A percentile compares a stretch with the other conserved stretches of the same genome.
Conservation (phyloP, 2,888 invertebrate genomes). For the Diploptera punctata region DNA sequence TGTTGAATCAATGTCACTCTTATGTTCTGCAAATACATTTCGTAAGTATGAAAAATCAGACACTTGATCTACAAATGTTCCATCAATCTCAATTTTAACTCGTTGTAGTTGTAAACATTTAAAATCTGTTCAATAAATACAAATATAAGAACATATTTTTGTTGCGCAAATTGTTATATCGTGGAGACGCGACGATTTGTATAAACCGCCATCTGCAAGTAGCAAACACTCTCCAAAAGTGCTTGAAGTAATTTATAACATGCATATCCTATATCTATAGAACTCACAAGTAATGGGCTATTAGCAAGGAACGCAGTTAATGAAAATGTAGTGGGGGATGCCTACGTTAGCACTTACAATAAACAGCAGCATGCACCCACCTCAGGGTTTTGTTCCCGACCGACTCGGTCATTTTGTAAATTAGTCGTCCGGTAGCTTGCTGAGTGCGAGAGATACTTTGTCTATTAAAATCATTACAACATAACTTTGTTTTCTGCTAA, state of each 20-base stretch:
- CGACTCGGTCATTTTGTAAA: conserved; percentile 8
- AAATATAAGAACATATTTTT: too few relatives aligned
- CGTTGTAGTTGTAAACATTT: too few relatives aligned
- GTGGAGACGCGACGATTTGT: too few relatives aligned
- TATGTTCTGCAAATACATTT: too few relatives aligned
- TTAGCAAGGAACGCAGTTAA: conserved; percentile 14
- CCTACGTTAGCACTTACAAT: conserved; percentile 16
- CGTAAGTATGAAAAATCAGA: too few relatives aligned
- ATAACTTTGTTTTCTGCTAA: background rate
- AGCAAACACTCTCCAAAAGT: conserved; percentile 11
- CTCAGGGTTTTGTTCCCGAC: background rate
- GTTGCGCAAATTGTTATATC: too few relatives aligned
- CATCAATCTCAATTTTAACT: too few relatives aligned
- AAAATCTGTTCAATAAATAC: too few relatives aligned
- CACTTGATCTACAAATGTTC: too few relatives aligned
- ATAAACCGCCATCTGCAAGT: background rate
- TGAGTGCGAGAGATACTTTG: background rate
- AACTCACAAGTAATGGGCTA: conserved; percentile 14
- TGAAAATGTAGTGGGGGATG: conserved; percentile 20
- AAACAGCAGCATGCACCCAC: background rate
- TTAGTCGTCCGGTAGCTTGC: background rate
- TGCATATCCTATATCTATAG: background rate
- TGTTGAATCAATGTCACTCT: too few relatives aligned
- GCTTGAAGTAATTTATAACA: conserved; percentile 5
- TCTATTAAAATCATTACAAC: background rate